Evolutionary conservation across 2,113 vertebrate genomes (phyloP), one percentile per base, ranked within the genome.

Genomic region (Chascanopsetta lugubris): DNA sequence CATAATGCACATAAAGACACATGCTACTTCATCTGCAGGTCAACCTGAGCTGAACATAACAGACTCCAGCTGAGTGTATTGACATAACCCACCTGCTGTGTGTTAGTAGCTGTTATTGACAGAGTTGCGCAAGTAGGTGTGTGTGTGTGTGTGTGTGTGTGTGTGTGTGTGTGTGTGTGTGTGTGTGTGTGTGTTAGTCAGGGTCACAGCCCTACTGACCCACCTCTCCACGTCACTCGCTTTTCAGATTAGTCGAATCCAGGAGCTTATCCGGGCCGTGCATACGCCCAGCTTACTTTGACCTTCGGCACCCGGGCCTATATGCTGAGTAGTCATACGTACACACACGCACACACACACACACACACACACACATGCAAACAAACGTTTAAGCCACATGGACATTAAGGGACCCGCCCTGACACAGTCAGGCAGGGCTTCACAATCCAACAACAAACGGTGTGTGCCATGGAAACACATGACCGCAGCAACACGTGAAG

Each of bases 211-310:
- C 63, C 40, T 27, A 65, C 50, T 82, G 70, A 79, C 87, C 75
- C 64, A 50, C 34, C 64, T 70, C 63, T 47, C 46, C 27, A 36
- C 5, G 0, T 43, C 70, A n/a, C 62, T 50, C 12, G 1, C 49
- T 65, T 74, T 53, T 83, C 81, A 89, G 79, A 85, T 89, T 87
- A 89, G 72, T 64, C 60, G 82, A 84, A 86, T 85, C 79, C 69
- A 61, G 47, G 61, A 67, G 61, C 21, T 89, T 85, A 90, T 88
- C 76, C n/a, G 9, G 29, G 22, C 43, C 63, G 9, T 59, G 46
- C 57, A 79, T 51, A 79, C 46, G 55, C 66, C 65, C 48, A 54
- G 26, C 8, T 51, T 56, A n/a, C 26, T 61, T 34, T 56, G 48
- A 85, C 83, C 74, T 82, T 68, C 34, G 22, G 61, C 40, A 62